These are phyloP conservation scores for Neoaliturus tenellus DNA, from an alignment of 2,888 invertebrate genomes.

Conservation along the genomic window DNA sequence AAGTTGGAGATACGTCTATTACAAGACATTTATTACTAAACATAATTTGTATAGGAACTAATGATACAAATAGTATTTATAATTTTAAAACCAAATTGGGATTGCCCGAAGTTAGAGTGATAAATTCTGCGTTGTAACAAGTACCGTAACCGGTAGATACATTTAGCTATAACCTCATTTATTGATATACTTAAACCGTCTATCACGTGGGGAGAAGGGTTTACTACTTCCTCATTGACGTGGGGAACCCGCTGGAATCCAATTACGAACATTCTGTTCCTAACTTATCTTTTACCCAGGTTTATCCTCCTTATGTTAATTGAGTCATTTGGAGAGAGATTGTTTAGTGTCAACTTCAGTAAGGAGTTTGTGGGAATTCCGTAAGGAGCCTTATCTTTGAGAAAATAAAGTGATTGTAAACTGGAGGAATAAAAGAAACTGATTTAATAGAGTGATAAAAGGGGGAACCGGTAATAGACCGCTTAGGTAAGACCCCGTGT, in stretches of 20 bases:
- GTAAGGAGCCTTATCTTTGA: not conserved
- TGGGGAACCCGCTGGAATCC: not conserved
- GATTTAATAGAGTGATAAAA: slow-evolving; percentile 35
- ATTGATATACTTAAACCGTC: too few species aligned
- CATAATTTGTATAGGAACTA: too few species aligned
- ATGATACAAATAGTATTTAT: too few species aligned
- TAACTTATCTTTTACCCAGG: not conserved
- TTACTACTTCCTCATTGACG: not conserved
- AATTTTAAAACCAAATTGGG: too few species aligned
- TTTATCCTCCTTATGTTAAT: slow-evolving; percentile 3
- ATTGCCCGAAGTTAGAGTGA: too few species aligned
- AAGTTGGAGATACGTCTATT: too few species aligned
- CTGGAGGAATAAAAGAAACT: not conserved
- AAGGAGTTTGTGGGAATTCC: slow-evolving; percentile 15
- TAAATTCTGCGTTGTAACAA: too few species aligned
- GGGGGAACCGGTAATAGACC: not conserved
- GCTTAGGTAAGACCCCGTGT: too few species aligned
- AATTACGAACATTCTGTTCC: not conserved
- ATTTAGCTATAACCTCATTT: too few species aligned
- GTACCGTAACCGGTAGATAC: too few species aligned
- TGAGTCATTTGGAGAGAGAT: not conserved
- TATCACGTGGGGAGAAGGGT: not conserved
- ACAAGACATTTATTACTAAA: too few species aligned
- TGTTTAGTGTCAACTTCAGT: not conserved
- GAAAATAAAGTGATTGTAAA: slow-evolving; percentile 16